Evolutionary conservation across 30 jellyfish, hydroid and myxozoan species (phyloP), one percentile per base, ranked within the genome.

Genomic region (Hydractinia echinata): DNA sequence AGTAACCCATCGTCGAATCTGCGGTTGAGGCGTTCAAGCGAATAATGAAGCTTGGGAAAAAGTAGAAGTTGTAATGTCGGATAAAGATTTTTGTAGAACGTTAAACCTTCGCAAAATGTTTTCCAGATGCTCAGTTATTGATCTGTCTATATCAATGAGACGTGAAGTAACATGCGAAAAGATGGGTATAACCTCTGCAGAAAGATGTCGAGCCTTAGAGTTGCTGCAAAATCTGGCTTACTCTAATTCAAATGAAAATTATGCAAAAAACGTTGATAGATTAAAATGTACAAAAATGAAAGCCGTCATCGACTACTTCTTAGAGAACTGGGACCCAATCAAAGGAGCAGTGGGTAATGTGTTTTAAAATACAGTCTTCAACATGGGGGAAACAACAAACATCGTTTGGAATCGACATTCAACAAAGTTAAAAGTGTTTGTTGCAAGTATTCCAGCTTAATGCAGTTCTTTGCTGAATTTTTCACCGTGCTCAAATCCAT

Each of bases 251-350:
- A n/a, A 56, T 9, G 68, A 56, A 9, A 56, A n/a, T n/a, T 56
- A 56, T n/a, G 10, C 68, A 10, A 56, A n/a, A 10, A 56, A 56
- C n/a, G n/a, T 56, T n/a, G 68, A 56, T 9, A 56, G n/a, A 56
- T 56, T 56, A n/a, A 56, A 56, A n/a, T n/a, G 10, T 10, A 56
- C 68, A 56, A n/a, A n/a, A n/a, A n/a, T n/a, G n/a, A n/a, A n/a
- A n/a, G n/a, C n/a, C n/a, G n/a, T n/a, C n/a, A n/a, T n/a, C n/a
- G n/a, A 56, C 68, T n/a, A 56, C 68, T 56, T 9, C 68, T 9
- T 56, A n/a, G 86, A 39, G 54, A 48, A 69, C 13, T 81, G 89
- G 89, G 86, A 81, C 50, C 89, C 89, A 14, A 81, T 81, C 83
- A 81, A 69, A 51, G n/a, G 89, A 68, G 10, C 83, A 81, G 54